A percentile compares a stretch with the other conserved stretches of the same genome.
Evolutionary conservation across 2,888 invertebrate genomes (phyloP).

Genomic region (Tenthredo distinguenda): DNA sequence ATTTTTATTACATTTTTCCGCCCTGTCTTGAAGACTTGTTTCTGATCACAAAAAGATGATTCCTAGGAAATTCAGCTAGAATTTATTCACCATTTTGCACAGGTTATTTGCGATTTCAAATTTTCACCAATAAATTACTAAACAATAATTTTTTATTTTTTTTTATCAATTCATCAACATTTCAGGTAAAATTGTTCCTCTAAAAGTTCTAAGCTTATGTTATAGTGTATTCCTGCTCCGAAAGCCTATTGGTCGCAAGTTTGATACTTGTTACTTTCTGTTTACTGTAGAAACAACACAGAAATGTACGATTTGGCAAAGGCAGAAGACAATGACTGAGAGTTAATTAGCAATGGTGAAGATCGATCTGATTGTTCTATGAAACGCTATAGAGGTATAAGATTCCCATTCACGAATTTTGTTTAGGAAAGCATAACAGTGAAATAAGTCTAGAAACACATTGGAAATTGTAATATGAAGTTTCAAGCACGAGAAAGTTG

Average conservation of each 20-base stretch:
- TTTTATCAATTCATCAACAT: background rate
- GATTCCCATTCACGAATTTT: background rate
- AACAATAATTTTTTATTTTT: background rate
- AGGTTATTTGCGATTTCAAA: no score
- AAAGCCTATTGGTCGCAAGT: background rate
- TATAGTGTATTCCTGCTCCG: background rate
- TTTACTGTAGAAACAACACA: background rate
- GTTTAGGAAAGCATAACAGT: background rate
- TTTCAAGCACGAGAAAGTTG: background rate
- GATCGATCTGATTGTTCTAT: background rate
- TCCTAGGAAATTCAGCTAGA: background rate
- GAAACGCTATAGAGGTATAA: background rate
- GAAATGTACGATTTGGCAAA: background rate
- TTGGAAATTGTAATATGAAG: background rate
- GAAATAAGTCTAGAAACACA: background rate
- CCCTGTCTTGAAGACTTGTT: no score
- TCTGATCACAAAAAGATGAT: background rate
- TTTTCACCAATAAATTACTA: background rate
- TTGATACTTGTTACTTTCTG: background rate
- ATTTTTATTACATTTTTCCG: no score
- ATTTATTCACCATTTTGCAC: background rate
- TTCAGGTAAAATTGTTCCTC: background rate
- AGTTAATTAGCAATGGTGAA: background rate
- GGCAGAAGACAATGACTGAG: background rate
- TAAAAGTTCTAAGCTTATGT: background rate